Conservation (phyloP, 1,140 invertebrate genomes). For the Atta colombica region DNA sequence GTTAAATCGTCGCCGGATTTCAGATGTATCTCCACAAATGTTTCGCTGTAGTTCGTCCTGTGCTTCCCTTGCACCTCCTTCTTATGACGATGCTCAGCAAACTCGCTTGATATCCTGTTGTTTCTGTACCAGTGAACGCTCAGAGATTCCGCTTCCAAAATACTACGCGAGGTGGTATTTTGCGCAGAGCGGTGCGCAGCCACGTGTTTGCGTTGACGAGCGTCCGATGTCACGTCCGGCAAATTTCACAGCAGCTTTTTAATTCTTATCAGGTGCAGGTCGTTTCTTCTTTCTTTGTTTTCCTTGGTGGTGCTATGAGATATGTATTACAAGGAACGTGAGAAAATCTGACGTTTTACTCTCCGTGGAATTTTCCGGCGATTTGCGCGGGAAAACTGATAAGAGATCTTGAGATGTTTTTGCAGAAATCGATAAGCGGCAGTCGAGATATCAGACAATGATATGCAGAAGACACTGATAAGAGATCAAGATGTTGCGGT, state of each 20-base stretch:
- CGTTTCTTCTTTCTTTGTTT: background rate
- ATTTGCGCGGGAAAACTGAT: background rate
- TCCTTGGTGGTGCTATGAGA: no score
- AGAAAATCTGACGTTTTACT: background rate
- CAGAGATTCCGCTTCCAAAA: background rate
- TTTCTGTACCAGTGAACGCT: no score
- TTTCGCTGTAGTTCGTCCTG: background rate
- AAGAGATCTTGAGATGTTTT: background rate
- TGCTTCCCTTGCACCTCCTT: background rate
- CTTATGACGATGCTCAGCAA: background rate
- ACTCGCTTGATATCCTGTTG: background rate
- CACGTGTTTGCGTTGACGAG: constrained; percentile 10
- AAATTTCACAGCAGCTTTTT: background rate
- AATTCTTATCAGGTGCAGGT: background rate
- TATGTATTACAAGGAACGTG: no score
- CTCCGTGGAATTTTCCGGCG: background rate
- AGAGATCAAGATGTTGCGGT: background rate
- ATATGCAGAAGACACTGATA: background rate
- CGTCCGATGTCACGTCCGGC: background rate
- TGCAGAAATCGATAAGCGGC: background rate
- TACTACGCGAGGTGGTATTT: background rate
- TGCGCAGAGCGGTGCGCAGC: background rate
- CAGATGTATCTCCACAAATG: constrained; percentile 4
- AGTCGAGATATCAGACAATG: background rate
- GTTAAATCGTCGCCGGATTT: background rate